Conservation (phyloP, 2,888 invertebrate species). For the Hydroisotoma schaefferi region DNA sequence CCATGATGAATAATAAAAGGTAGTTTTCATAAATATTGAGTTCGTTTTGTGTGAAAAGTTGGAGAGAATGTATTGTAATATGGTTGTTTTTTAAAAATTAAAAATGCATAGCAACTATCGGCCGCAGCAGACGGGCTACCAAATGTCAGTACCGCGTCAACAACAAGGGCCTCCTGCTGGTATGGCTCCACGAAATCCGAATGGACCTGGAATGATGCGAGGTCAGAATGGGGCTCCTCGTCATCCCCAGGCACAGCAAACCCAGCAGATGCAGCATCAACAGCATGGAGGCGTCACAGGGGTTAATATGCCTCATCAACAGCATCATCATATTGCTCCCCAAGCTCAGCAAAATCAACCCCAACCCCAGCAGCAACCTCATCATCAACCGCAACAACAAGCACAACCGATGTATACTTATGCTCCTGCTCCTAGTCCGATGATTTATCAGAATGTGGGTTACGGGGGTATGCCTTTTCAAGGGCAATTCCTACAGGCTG, state of each 20-base stretch:
- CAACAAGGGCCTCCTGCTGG: slow-evolving; percentile 30
- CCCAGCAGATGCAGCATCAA: slow-evolving; percentile 27
- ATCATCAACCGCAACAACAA: slow-evolving; percentile 21
- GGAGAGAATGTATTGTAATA: too few species aligned
- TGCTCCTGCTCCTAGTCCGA: neutral
- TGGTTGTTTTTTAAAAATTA: too few species aligned
- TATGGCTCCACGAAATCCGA: slow-evolving; percentile 23
- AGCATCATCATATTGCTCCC: slow-evolving; percentile 13
- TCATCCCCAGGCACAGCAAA: slow-evolving; percentile 28
- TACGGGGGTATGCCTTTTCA: neutral
- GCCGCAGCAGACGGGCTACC: too few species aligned
- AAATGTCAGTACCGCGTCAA: too few species aligned
- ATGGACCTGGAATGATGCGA: slow-evolving; percentile 30
- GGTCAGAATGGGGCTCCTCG: slow-evolving; percentile 28
- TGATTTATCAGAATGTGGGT: neutral
- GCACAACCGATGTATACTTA: neutral
- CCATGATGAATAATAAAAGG: slow-evolving; percentile 17
- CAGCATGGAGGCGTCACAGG: slow-evolving; percentile 19
- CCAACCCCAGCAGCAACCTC: slow-evolving; percentile 31
- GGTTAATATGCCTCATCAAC: slow-evolving; percentile 19
- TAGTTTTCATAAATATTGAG: too few species aligned
- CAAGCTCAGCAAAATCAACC: slow-evolving; percentile 6
- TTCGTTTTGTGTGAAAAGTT: too few species aligned
- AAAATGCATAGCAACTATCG: too few species aligned
- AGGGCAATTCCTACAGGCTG: slow-evolving; percentile 11